Evolutionary conservation across 2,888 invertebrate species (phyloP), one percentile per base, ranked within the genome.

Genomic region (Calameuta filiformis): DNA sequence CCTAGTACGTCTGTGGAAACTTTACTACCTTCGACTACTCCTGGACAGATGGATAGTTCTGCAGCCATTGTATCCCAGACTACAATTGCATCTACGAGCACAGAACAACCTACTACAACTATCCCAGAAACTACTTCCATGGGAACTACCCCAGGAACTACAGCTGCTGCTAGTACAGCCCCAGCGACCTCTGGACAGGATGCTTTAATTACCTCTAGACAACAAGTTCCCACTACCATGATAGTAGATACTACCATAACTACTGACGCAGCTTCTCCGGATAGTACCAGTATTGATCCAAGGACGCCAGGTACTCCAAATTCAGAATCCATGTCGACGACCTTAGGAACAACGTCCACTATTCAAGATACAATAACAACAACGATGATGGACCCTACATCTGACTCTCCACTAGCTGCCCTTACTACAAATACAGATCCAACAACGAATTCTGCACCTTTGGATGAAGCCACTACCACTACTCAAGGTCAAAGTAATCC

Each of bases 391-490:
- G 69, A 56, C 23, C 34, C 80, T 3, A 34, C 75, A 0, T n/a
- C 76, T 31, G 71, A 71, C 71, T 34, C 71, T 30, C 6, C 71
- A 9, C 68, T n/a, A 79, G n/a, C 35, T 35, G n/a, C 68, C n/a
- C 6, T 35, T 40, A 40, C 34, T 68, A 30, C 1, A 68, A 35
- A 3, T 68, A 78, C 79, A 34, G 77, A 75, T 33, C 40, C 80
- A 12, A 35, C 79, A 33, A 75, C 78, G 56, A 79, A 73, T 35
- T 69, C 76, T 73, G 77, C 80, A 11, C 1, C 73, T 69, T 30
- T n/a, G 31, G 68, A 56, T 76, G 88, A 89, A 81, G 85, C 81
- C 56, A 88, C 89, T 31, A 82, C 84, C 75, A 85, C 23, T 56
- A 23, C 56, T 23, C 23, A 56, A 23, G 9, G 9, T 56, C 56